Conservation (phyloP, 2,888 invertebrate genomes). For the Lacanobia wlatinum region DNA sequence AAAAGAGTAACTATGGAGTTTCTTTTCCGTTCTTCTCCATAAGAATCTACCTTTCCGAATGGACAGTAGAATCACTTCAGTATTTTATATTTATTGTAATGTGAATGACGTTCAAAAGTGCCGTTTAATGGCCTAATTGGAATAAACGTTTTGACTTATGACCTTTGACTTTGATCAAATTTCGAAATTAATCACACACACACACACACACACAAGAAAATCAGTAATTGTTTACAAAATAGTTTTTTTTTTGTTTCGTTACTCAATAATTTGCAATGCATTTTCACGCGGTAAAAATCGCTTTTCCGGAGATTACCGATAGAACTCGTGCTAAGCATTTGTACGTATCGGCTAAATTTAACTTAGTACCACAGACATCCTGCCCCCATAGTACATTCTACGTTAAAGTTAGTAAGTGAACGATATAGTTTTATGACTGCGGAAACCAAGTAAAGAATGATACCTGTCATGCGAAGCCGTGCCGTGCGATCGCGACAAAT, state of each 20-base stretch:
- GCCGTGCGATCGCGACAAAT: constrained; percentile 31
- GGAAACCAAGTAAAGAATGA: constrained; percentile 45
- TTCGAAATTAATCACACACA: no score
- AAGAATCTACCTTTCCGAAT: no score
- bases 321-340: not conserved
- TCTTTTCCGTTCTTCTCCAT: no score
- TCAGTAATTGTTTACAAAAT: not conserved
- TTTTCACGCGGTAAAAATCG: not conserved
- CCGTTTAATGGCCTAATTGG: no score
- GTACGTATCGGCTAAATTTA: constrained; percentile 5
- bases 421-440: constrained; percentile 51
- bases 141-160: no score
- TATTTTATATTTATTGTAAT: no score
- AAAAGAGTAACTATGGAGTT: no score
- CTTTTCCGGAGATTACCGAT: constrained; percentile 3
- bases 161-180: no score
- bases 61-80: no score
- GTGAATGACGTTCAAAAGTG: no score
- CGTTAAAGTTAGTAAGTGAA: constrained; percentile 30
- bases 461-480: constrained; percentile 56
- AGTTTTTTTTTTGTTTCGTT: not conserved
- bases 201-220: no score
- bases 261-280: constrained; percentile 6
- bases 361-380: not conserved
- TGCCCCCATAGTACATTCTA: not conserved